Conservation (phyloP, 2,888 invertebrate genomes). For the Pecten maximus region DNA sequence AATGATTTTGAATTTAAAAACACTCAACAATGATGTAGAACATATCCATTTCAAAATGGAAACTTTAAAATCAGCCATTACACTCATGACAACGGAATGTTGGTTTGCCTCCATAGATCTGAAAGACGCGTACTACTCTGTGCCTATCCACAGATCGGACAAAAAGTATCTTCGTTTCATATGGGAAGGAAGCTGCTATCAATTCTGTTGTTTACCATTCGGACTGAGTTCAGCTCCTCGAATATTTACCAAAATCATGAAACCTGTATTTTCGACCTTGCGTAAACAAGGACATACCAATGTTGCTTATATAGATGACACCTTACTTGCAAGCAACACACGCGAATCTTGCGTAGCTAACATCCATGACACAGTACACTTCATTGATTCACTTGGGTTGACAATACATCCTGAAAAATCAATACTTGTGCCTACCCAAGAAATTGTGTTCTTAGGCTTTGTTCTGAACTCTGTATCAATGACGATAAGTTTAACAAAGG, state of each 20-base stretch:
- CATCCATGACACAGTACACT: conserved; percentile 39
- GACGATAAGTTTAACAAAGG: conserved; percentile 7
- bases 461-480: conserved; percentile 31
- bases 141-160: conserved; percentile 43
- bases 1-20: conserved; percentile 37
- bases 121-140: conserved; percentile 57
- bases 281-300: conserved; percentile 52
- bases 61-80: conserved; percentile 53
- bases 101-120: conserved; percentile 56
- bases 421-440: conserved; percentile 48
- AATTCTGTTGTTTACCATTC: conserved; percentile 57
- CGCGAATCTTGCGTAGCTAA: no score
- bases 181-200: conserved; percentile 49
- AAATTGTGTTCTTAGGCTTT: conserved; percentile 51
- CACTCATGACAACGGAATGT: conserved; percentile 47
- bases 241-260: conserved; percentile 58
- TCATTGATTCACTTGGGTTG: conserved; percentile 49
- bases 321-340: no score
- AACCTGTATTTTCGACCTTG: conserved; percentile 55
- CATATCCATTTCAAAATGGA: conserved; percentile 51
- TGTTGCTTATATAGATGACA: conserved; percentile 53
- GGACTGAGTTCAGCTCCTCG: conserved; percentile 53
- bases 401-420: conserved; percentile 56
- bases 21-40: conserved; percentile 38
- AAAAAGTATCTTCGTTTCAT: conserved; percentile 56